Evolutionary conservation across 1,140 invertebrate species (phyloP), one percentile per base, ranked within the genome.

Genomic region (Drosophila biarmipes): DNA sequence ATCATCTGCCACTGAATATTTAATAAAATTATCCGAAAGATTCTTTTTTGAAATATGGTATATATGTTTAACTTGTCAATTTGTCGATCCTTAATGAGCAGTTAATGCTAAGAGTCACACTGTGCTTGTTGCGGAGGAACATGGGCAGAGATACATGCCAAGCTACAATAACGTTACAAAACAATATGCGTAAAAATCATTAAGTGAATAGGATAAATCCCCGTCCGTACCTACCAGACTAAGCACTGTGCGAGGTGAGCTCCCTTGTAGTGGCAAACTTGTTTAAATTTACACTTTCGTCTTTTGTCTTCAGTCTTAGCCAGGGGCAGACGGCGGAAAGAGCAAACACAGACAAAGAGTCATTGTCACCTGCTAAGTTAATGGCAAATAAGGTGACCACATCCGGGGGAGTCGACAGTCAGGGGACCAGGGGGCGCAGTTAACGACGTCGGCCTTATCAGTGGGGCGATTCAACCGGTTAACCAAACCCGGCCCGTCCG

Each of bases 291-390:
- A 66, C 78, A 80, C 78, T 80, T 76, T 72, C 55, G 51, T 64
- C 64, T 72, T 63, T 74, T 69, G 63, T 51, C 64, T 24, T n/a
- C 19, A n/a, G 57, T 43, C 49, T 31, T 37, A 24, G 31, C 34
- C 57, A 11, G n/a, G 27, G 46, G n/a, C 21, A 31, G 43, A 38
- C 27, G 42, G 42, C 27, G 19, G 11, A 31, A 14, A 11, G 8
- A 17, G 46, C 42, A 75, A 73, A 62, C 73, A 58, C 62, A 78
- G 79, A 64, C 79, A 78, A 67, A 67, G 69, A 84, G 80, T 84
- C 79, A 74, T 78, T 82, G 80, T 84, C 74, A 57, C 57, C 64
- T 43, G 79, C 40, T 59, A 81, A 82, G 78, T 81, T 42, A 31
- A 45, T 29, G 45, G 75, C 49, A 69, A 71, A 71, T 82, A 78